Conservation (phyloP, 1,140 invertebrate genomes). For the Lysiphlebus fabarum region DNA sequence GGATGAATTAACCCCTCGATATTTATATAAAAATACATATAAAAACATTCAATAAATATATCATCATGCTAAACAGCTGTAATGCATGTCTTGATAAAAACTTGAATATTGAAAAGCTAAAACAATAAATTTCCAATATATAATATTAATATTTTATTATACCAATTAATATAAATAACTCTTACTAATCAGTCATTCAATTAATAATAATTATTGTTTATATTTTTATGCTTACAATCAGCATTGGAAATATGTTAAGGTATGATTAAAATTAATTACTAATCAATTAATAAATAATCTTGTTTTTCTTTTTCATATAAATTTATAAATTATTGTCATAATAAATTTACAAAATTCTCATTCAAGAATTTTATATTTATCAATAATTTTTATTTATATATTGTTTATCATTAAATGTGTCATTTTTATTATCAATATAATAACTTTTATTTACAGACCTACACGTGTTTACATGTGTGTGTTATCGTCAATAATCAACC, state of each 20-base stretch:
- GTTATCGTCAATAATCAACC: constrained; percentile 75
- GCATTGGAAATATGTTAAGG: constrained; percentile 82
- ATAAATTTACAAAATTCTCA: background rate
- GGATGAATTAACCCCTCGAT: too few species aligned
- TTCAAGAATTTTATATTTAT: constrained; percentile 5
- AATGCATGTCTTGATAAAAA: too few species aligned
- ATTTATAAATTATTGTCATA: background rate
- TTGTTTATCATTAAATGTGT: constrained; percentile 13
- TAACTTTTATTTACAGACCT: constrained; percentile 68
- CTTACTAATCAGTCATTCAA: too few species aligned
- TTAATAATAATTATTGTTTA: too few species aligned
- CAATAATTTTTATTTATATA: constrained; percentile 4
- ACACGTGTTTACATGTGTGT: constrained; percentile 85
- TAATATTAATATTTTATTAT: too few species aligned
- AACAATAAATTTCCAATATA: too few species aligned
- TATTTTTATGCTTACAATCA: constrained; percentile 58
- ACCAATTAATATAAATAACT: too few species aligned
- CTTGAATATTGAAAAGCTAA: too few species aligned
- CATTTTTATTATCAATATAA: constrained; percentile 36
- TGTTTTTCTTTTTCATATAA: background rate
- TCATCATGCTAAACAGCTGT: too few species aligned
- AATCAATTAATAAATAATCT: background rate
- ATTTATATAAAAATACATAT: too few species aligned
- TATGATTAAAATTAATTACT: constrained; percentile 47
- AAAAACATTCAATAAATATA: too few species aligned